These are phyloP conservation scores for Drosophila helvetica DNA, from an alignment of 2,888 invertebrate species.

Conservation along the genomic window DNA sequence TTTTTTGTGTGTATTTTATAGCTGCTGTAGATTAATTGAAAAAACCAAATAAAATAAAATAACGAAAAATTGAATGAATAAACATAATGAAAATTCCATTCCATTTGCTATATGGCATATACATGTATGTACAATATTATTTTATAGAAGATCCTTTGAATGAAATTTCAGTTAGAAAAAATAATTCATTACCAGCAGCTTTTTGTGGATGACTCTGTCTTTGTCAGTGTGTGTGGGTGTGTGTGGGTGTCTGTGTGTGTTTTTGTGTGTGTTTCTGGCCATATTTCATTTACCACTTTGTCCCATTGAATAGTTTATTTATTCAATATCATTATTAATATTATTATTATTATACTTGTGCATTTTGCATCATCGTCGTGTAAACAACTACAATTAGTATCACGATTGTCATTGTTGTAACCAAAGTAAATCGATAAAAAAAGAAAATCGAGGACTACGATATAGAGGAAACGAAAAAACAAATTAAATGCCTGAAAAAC, in stretches of 20 bases:
- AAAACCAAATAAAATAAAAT: slow-evolving; percentile 20
- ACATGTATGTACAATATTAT: slow-evolving; percentile 54
- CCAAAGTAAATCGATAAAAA: slow-evolving; percentile 35
- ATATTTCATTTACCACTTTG: slow-evolving; percentile 32
- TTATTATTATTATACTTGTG: slow-evolving; percentile 73
- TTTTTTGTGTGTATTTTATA: slow-evolving; percentile 26
- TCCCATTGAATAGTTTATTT: slow-evolving; percentile 61
- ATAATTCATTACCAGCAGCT: slow-evolving; percentile 40
- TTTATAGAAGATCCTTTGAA: slow-evolving; percentile 48
- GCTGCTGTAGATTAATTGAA: slow-evolving; percentile 41
- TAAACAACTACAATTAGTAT: slow-evolving; percentile 83
- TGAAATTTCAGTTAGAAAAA: slow-evolving; percentile 33
- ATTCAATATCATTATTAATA: slow-evolving; percentile 47
- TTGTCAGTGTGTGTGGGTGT: slow-evolving; percentile 14
- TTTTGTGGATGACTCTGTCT: slow-evolving; percentile 12
- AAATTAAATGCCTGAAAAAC: slow-evolving; percentile 21
- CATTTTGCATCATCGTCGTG: slow-evolving; percentile 78
- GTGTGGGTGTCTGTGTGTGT: slow-evolving; percentile 6
- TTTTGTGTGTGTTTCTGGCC: slow-evolving; percentile 26
- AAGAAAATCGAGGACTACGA: slow-evolving; percentile 4
- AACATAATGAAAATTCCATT: slow-evolving; percentile 50
- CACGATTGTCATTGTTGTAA: slow-evolving; percentile 83
- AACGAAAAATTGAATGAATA: slow-evolving; percentile 31
- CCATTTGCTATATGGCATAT: slow-evolving; percentile 30
- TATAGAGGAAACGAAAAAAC: slow-evolving; percentile 15